Evolutionary conservation across 2,113 vertebrate species (phyloP), one percentile per base, ranked within the genome.

Genomic region (Tautogolabrus adspersus): DNA sequence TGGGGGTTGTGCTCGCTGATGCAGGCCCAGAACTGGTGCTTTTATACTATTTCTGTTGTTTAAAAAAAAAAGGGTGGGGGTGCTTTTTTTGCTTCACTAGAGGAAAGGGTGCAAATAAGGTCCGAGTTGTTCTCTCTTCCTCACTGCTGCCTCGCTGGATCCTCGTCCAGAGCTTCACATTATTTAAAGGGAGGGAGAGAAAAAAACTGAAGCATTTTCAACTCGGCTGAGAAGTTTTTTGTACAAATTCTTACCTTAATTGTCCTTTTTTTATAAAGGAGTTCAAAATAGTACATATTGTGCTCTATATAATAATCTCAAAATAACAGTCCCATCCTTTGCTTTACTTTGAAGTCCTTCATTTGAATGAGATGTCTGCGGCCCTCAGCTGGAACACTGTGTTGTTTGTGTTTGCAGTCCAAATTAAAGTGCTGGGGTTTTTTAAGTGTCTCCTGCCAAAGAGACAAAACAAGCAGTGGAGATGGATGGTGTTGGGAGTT

Each of bases 1-100:
- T 73, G 81, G 30, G 21, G 73, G 74, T 72, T 21, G 30, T 34
- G 66, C 61, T 78, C 66, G 75, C 65, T 71, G 83, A 72, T 49
- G 52, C 86, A 83, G 79, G 82, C 79, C 82, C 80, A 79, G 76
- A 89, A 88, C 88, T 81, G 94, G 94, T 95, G 94, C 94, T 94
- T 92, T 84, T 87, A 86, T 86, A 88, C 75, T 46, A 40, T 90
- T 90, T 92, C 60, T 64, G 79, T 90, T 87, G 80, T 89, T 74
- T 72, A 59, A 30, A 67, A 34, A 34, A 26, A 47, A 37, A 68
- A 49, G 6, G 18, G 47, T 75, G 77, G 65, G 82, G 63, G 75
- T 72, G 7, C 13, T 55, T 78, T 62, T 6, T 87, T 76, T 86
- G 83, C 82, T 90, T 92, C 54, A 69, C 30, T 78, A 81, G 77